These are phyloP conservation scores for Drosophila demipolita DNA, from an alignment of 2,888 invertebrate genomes.

Conservation along the genomic window DNA sequence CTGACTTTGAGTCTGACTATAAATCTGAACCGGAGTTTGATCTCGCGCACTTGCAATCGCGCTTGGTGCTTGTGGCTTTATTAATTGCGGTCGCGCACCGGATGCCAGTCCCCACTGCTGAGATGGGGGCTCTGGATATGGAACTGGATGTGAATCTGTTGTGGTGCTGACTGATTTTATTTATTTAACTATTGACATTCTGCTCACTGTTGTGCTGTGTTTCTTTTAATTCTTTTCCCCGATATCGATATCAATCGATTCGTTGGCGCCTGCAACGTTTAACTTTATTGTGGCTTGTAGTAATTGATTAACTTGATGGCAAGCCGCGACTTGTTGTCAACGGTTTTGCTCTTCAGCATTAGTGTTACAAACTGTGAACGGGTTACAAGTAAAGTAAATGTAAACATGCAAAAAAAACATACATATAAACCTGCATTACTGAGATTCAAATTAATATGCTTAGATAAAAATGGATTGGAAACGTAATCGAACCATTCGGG, in stretches of 20 bases:
- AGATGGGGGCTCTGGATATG: slow-evolving; percentile 8
- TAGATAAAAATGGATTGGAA: neutral
- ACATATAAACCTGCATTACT: neutral
- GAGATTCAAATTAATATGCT: neutral
- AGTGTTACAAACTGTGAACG: slow-evolving; percentile 5
- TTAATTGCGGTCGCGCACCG: slow-evolving; percentile 70
- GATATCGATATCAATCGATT: slow-evolving; percentile 65
- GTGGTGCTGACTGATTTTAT: slow-evolving; percentile 75
- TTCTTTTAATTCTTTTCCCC: slow-evolving; percentile 37
- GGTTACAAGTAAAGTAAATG: neutral
- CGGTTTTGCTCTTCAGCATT: slow-evolving; percentile 16
- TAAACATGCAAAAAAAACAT: neutral
- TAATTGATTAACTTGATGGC: slow-evolving; percentile 61
- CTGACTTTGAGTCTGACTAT: slow-evolving; percentile 13
- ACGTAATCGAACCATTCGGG: neutral
- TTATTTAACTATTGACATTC: slow-evolving; percentile 82
- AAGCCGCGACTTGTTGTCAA: slow-evolving; percentile 49
- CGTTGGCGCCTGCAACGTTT: slow-evolving; percentile 59
- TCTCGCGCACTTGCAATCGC: slow-evolving; percentile 43
- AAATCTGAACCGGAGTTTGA: slow-evolving; percentile 35
- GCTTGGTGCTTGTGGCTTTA: slow-evolving; percentile 37
- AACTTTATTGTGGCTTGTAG: slow-evolving; percentile 65
- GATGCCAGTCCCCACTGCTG: slow-evolving; percentile 7
- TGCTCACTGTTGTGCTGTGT: slow-evolving; percentile 49
- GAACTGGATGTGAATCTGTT: slow-evolving; percentile 40